Evolutionary conservation across 2,797 vertebrate genomes (phyloP).

Genomic region (Heteromormyrus szaboi): DNA sequence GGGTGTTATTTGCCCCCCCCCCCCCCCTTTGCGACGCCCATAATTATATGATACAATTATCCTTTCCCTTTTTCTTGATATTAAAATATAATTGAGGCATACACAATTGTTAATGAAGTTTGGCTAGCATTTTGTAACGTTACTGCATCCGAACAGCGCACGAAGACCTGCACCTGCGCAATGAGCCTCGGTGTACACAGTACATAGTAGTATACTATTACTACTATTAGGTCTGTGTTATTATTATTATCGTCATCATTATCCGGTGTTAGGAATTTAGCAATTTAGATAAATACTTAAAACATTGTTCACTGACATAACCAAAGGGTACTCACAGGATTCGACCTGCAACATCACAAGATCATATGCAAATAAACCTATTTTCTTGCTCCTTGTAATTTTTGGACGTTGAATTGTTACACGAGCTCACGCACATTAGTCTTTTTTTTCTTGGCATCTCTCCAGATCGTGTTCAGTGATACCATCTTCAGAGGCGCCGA

Average conservation of each 20-base stretch:
- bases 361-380: neutral
- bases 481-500: slow-evolving; percentile 30
- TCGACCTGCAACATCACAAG: neutral
- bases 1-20: neutral
- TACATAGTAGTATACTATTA: neutral
- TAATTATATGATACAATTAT: neutral
- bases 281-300: neutral
- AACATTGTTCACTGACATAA: neutral
- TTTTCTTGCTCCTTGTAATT: neutral
- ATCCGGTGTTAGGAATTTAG: neutral
- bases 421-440: neutral
- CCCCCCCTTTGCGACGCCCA: neutral
- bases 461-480: slow-evolving; percentile 7
- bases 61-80: neutral
- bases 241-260: neutral
- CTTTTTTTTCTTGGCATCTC: neutral
- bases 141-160: neutral
- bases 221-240: neutral
- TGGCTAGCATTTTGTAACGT: neutral
- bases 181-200: neutral
- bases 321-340: neutral
- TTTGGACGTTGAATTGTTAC: neutral
- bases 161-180: neutral
- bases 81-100: neutral
- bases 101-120: neutral